A percentile compares a stretch with the other conserved stretches of the same genome.
These are phyloP conservation scores for Centroberyx gerrardi DNA, from an alignment of 2,797 vertebrate genomes.

Conservation along the genomic window DNA sequence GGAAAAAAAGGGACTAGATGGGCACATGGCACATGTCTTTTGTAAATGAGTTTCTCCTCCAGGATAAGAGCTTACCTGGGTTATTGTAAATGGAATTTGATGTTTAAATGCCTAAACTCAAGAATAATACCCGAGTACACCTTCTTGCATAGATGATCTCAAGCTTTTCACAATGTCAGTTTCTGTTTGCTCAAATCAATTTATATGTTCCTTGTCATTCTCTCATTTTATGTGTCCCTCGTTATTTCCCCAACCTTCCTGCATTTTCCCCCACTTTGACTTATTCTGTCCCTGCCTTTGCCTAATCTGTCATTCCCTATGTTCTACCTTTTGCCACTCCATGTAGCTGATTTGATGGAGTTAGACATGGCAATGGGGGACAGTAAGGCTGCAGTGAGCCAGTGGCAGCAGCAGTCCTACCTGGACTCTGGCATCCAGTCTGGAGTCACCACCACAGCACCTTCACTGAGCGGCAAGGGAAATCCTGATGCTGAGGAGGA, in stretches of 20 bases:
- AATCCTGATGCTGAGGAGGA: conserved; percentile 98
- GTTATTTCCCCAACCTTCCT: background rate
- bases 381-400: conserved; percentile 95
- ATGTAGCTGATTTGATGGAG: conserved; percentile 97
- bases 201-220: background rate
- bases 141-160: background rate
- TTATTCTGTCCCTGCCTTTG: background rate
- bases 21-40: conserved; percentile 41
- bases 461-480: conserved; percentile 97
- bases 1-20: conserved; percentile 10
- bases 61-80: no score
- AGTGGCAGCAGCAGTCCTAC: conserved; percentile 99
- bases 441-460: conserved; percentile 97
- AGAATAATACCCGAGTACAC: background rate
- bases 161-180: background rate
- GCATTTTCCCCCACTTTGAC: background rate
- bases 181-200: background rate
- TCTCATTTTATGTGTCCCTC: background rate
- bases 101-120: background rate
- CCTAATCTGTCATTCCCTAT: background rate
- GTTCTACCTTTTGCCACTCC: background rate
- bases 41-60: background rate
- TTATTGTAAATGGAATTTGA: background rate
- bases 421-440: conserved; percentile 99
- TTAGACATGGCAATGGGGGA: conserved; percentile 99